Conservation (phyloP, 1,140 invertebrate genomes). For the Drosophila equinoxialis region DNA sequence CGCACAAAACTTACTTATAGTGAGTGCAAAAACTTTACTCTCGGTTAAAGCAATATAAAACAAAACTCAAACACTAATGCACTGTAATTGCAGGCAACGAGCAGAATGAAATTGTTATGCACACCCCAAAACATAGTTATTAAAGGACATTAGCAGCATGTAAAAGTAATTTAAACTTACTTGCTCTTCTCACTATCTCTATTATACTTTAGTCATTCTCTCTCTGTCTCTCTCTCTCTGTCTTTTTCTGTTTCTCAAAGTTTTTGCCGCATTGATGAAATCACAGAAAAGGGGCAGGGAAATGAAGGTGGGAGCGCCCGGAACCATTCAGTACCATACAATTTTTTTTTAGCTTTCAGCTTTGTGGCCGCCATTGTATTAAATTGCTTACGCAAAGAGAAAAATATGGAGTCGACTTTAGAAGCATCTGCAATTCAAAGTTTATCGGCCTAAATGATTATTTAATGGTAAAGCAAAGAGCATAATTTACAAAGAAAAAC, state of each 20-base stretch:
- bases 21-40: slow-evolving; percentile 21
- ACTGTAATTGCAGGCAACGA: slow-evolving; percentile 46
- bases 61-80: slow-evolving; percentile 51
- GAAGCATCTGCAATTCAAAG: too few species aligned
- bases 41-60: slow-evolving; percentile 36
- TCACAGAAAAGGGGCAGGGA: slow-evolving; percentile 2
- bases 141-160: slow-evolving; percentile 32
- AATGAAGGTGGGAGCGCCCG: neutral
- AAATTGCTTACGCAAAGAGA: slow-evolving; percentile 31
- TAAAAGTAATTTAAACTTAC: slow-evolving; percentile 41
- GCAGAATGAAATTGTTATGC: slow-evolving; percentile 17
- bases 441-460: too few species aligned
- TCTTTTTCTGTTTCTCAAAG: neutral
- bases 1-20: neutral
- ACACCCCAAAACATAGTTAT: slow-evolving; percentile 34
- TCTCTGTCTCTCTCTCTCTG: neutral
- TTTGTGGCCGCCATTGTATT: slow-evolving; percentile 27
- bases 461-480: too few species aligned
- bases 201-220: neutral
- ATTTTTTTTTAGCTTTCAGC: neutral
- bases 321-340: neutral
- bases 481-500: too few species aligned
- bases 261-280: slow-evolving; percentile 46
- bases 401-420: neutral
- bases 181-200: neutral